Percentiles rank a stretch among this genome's conserved stretches.
These are phyloP conservation scores for Aphis gossypii DNA, from an alignment of 1,140 invertebrate genomes.

Conservation along the genomic window DNA sequence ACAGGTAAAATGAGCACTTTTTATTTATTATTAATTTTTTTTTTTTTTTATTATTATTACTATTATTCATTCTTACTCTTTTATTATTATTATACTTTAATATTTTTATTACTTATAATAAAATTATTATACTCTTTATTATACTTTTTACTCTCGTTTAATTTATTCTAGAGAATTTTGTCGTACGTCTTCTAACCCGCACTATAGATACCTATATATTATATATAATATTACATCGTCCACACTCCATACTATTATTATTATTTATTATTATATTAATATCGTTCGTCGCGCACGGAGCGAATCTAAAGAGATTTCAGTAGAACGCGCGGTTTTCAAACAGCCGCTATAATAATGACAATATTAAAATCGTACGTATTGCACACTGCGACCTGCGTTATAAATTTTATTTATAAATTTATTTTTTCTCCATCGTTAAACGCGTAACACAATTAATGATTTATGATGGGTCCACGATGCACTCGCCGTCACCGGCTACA, in stretches of 20 bases:
- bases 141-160: neutral
- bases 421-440: slow-evolving; percentile 29
- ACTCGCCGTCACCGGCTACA: neutral
- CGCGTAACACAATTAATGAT: slow-evolving; percentile 4
- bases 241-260: neutral
- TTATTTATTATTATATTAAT: neutral
- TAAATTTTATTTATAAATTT: neutral
- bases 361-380: neutral
- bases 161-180: neutral
- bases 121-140: neutral
- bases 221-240: neutral
- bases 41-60: slow-evolving; percentile 20
- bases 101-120: neutral
- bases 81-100: neutral
- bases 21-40: slow-evolving; percentile 60
- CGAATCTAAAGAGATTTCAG: neutral
- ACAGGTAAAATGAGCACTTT: slow-evolving; percentile 59
- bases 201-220: neutral
- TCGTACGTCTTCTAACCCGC: neutral
- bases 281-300: neutral
- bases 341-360: neutral
- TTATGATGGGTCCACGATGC: neutral
- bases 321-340: neutral
- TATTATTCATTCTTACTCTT: slow-evolving; percentile 39
- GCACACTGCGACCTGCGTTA: neutral